A percentile compares a stretch with the other conserved stretches of the same genome.
Evolutionary conservation across 2,113 vertebrate genomes (phyloP).

Genomic region (human (Homo sapiens)): DNA sequence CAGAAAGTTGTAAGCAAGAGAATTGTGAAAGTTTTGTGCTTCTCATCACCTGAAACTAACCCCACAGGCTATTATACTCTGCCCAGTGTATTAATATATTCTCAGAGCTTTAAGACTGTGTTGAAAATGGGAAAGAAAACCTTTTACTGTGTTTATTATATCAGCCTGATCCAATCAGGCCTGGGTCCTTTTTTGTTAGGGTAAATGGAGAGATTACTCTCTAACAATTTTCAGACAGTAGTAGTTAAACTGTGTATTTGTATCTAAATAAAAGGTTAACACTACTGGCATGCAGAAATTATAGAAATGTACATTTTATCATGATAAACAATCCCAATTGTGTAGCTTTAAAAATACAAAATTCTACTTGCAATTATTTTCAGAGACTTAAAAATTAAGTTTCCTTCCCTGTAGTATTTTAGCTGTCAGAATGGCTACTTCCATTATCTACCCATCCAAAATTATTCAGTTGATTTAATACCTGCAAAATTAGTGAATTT

Average conservation of each 20-base stretch:
- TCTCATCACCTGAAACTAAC: constrained; percentile 4
- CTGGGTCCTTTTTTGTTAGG: constrained; percentile 20
- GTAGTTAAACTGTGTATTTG: constrained; percentile 16
- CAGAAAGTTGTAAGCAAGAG: not conserved
- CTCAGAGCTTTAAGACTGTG: constrained; percentile 6
- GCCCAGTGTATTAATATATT: not conserved
- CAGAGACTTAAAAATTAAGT: constrained; percentile 62
- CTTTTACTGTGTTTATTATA: constrained; percentile 44
- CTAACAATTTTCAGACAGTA: not conserved
- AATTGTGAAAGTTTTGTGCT: not conserved
- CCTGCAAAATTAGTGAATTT: constrained; percentile 70
- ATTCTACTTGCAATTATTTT: constrained; percentile 57
- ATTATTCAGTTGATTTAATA: constrained; percentile 71
- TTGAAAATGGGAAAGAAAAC: constrained; percentile 26
- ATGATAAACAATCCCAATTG: constrained; percentile 43
- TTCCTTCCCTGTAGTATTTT: constrained; percentile 56
- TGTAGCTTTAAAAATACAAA: constrained; percentile 56
- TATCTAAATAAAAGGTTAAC: constrained; percentile 50
- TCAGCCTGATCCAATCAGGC: constrained; percentile 32
- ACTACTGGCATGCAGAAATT: constrained; percentile 37
- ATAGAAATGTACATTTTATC: constrained; percentile 62
- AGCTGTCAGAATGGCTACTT: constrained; percentile 55
- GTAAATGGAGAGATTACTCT: constrained; percentile 10
- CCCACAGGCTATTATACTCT: not conserved
- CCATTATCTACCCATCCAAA: constrained; percentile 55